Percentiles rank a stretch among this genome's conserved stretches.
Evolutionary conservation across 2,888 invertebrate genomes (phyloP).

Genomic region (Drosophila macrospina): DNA sequence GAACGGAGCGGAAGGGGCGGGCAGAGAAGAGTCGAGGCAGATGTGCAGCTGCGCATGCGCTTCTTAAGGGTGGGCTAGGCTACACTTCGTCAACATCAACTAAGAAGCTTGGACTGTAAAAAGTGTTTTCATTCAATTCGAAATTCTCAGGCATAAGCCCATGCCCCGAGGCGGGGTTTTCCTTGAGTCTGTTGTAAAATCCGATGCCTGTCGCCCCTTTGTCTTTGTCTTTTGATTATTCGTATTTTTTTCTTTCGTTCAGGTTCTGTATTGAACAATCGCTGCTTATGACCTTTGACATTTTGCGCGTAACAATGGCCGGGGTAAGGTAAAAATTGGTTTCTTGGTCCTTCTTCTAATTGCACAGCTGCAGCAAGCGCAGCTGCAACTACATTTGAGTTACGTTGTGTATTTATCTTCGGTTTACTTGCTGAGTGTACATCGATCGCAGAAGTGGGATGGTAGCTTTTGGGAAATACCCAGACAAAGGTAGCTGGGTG

Average conservation of each 20-base stretch:
- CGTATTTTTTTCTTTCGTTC: constrained; percentile 30
- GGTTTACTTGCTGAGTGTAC: constrained; percentile 18
- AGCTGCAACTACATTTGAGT: constrained; percentile 70
- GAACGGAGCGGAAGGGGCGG: constrained; percentile 46
- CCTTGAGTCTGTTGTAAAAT: constrained; percentile 47
- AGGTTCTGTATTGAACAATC: constrained; percentile 61
- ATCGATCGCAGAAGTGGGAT: neutral
- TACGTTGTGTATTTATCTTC: constrained; percentile 28
- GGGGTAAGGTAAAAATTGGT: constrained; percentile 42
- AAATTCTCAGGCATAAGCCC: constrained; percentile 37
- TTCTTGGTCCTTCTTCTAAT: constrained; percentile 35
- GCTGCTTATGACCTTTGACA: constrained; percentile 75
- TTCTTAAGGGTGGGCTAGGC: constrained; percentile 66
- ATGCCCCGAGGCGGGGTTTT: constrained; percentile 36
- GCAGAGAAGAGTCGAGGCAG: constrained; percentile 7
- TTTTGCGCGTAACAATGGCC: constrained; percentile 65
- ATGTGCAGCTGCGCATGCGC: constrained; percentile 73
- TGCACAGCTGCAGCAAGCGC: constrained; percentile 64
- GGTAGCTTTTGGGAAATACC: constrained; percentile 20
- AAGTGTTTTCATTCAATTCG: constrained; percentile 17
- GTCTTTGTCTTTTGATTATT: constrained; percentile 60
- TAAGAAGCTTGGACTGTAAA: constrained; percentile 36
- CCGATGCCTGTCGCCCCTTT: constrained; percentile 41
- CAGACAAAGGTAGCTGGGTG: constrained; percentile 6
- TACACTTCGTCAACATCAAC: constrained; percentile 15